These are phyloP conservation scores for Heliconius nattereri DNA, from an alignment of 1,140 invertebrate species.

Conservation along the genomic window DNA sequence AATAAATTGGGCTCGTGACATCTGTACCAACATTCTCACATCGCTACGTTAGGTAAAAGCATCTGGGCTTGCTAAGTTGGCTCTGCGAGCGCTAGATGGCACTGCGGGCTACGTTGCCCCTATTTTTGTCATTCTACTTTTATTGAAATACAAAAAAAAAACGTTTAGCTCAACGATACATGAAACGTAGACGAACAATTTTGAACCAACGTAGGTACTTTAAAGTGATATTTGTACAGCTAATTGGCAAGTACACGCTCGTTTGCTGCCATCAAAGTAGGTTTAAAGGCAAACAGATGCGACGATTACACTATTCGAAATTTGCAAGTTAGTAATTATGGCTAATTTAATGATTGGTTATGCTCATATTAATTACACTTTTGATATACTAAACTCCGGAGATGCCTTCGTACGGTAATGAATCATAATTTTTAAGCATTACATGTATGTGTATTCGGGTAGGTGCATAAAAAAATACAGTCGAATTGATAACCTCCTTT, in stretches of 20 bases:
- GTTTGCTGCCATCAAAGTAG: conserved; percentile 26
- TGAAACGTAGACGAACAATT: conserved; percentile 12
- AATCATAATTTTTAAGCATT: no score
- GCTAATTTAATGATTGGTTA: neutral
- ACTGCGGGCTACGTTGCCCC: neutral
- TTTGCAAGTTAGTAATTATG: conserved; percentile 10
- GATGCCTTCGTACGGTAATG: no score
- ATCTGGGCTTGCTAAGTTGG: neutral
- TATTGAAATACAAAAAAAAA: neutral
- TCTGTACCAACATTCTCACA: neutral
- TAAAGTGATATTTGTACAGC: conserved; percentile 33
- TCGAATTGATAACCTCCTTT: no score
- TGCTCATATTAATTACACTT: neutral
- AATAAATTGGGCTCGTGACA: neutral
- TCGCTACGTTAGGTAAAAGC: neutral
- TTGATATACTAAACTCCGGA: neutral
- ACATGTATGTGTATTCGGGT: no score
- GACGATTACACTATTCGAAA: neutral
- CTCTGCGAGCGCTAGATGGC: neutral
- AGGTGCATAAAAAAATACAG: no score
- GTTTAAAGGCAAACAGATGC: conserved; percentile 14
- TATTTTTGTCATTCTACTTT: conserved; percentile 1
- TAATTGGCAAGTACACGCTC: conserved; percentile 38
- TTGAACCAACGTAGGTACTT: conserved; percentile 21
- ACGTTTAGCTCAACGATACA: neutral